Conservation (phyloP, 2,113 vertebrate species). For the Peromyscus californicus region DNA sequence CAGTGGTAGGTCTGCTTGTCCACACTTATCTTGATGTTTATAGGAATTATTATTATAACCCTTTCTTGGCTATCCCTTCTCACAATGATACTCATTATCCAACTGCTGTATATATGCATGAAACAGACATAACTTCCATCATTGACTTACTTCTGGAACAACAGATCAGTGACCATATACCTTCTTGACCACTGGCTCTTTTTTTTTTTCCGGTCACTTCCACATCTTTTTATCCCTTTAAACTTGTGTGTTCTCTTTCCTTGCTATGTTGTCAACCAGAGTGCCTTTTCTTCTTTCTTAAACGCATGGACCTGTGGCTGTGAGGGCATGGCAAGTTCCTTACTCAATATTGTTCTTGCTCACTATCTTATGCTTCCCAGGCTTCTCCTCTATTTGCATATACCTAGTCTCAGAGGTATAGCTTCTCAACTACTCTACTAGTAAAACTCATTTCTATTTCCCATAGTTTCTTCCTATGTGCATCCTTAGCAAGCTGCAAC, state of each 20-base stretch:
- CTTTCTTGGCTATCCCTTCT: constrained; percentile 18
- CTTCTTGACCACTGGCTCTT: background rate
- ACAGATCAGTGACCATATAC: background rate
- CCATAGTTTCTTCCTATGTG: background rate
- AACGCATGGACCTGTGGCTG: background rate
- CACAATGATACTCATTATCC: background rate
- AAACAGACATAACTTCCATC: background rate
- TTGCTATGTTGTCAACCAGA: background rate
- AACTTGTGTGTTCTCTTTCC: background rate
- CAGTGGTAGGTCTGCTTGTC: constrained; percentile 68
- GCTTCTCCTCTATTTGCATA: background rate
- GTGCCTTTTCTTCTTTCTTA: background rate
- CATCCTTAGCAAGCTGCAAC: background rate
- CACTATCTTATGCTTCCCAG: too few relatives aligned
- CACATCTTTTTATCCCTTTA: background rate
- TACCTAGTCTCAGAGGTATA: background rate
- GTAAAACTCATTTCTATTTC: background rate
- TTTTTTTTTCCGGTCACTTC: background rate
- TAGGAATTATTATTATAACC: constrained; percentile 68
- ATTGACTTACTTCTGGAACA: background rate
- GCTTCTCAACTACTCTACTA: background rate
- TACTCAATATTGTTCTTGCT: background rate
- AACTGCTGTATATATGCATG: background rate
- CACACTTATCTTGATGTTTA: constrained; percentile 66
- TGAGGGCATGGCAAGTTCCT: background rate